Evolutionary conservation across 2,888 invertebrate genomes (phyloP).

Genomic region (Crioceris asparagi): DNA sequence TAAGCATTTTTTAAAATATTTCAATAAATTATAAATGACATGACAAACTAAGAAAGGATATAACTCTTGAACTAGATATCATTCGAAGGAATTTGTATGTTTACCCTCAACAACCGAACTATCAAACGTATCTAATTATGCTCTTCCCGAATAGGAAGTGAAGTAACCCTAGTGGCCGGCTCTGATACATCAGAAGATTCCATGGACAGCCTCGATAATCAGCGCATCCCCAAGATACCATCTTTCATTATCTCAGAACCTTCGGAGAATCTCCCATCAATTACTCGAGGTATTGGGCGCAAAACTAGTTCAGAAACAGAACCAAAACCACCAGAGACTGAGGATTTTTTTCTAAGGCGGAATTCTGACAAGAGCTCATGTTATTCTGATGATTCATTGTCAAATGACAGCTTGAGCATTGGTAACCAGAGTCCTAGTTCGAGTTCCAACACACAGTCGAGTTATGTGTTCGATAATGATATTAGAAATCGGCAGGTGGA

Average conservation of each 20-base stretch:
- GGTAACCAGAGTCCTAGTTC: slow-evolving; percentile 38
- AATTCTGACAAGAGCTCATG: slow-evolving; percentile 61
- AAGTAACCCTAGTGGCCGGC: slow-evolving; percentile 64
- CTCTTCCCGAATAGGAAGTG: slow-evolving; percentile 55
- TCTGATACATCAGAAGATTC: slow-evolving; percentile 64
- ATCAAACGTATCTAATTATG: too few relatives aligned
- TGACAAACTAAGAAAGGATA: too few relatives aligned
- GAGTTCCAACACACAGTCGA: slow-evolving; percentile 34
- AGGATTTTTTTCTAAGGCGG: slow-evolving; percentile 44
- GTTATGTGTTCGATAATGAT: slow-evolving; percentile 30
- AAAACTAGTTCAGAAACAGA: slow-evolving; percentile 57
- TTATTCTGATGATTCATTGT: slow-evolving; percentile 63
- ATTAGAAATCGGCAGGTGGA: slow-evolving; percentile 26
- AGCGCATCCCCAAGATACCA: slow-evolving; percentile 39
- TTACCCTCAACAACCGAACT: too few relatives aligned
- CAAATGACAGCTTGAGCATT: slow-evolving; percentile 47
- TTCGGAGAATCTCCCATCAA: slow-evolving; percentile 65
- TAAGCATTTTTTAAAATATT: neutral
- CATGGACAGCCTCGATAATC: slow-evolving; percentile 57
- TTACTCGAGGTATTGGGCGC: slow-evolving; percentile 55
- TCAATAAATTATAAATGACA: too few relatives aligned
- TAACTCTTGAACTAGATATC: too few relatives aligned
- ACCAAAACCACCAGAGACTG: slow-evolving; percentile 12
- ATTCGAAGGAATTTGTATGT: too few relatives aligned
- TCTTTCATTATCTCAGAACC: slow-evolving; percentile 65